Evolutionary conservation across 1,140 invertebrate genomes (phyloP), one percentile per base, ranked within the genome.

Genomic region (Lasioglossum baleicum): DNA sequence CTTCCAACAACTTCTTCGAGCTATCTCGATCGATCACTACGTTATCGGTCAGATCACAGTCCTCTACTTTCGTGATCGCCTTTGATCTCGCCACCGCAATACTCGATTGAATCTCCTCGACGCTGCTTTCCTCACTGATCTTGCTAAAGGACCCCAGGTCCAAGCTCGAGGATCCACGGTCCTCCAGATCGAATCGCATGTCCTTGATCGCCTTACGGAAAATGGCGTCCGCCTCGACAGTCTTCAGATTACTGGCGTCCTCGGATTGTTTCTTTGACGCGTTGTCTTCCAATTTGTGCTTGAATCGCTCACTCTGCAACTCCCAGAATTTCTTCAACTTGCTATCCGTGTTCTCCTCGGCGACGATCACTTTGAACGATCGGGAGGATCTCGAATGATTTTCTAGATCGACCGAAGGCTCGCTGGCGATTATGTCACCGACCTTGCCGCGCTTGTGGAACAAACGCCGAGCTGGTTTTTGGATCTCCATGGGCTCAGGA

Each of bases 261-360:
- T 73, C 69, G 13, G 75, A 44, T 6, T 40, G 26, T 11, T 44
- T 64, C 17, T 11, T 58, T 8, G 48, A 7, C 26, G 2, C 0
- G 56, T 1, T n/a, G 69, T 53, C 66, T 2, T 77, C 77, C 7
- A 8, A 4, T 13, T 64, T 77, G 0, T 70, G 64, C 31, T 53
- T 65, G 26, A 70, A 83, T 4, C 22, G 22, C 1, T 71, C 53
- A 4, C 66, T n/a, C 63, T 80, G 35, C 2, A n/a, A 58, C 1
- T 65, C 64, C 58, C 42, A 56, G 26, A 71, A 68, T 20, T 13
- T 71, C 26, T 61, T 56, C 68, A 58, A 72, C 8, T 44, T 83
- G 51, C 56, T 84, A 11, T 83, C 82, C 13, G 48, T 51, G 7
- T 6, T 31, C 0, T 63, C 53, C 17, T 80, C 67, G 35, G 31